Conservation (phyloP, 2,113 vertebrate genomes). For the Corythornis vintsioides region DNA sequence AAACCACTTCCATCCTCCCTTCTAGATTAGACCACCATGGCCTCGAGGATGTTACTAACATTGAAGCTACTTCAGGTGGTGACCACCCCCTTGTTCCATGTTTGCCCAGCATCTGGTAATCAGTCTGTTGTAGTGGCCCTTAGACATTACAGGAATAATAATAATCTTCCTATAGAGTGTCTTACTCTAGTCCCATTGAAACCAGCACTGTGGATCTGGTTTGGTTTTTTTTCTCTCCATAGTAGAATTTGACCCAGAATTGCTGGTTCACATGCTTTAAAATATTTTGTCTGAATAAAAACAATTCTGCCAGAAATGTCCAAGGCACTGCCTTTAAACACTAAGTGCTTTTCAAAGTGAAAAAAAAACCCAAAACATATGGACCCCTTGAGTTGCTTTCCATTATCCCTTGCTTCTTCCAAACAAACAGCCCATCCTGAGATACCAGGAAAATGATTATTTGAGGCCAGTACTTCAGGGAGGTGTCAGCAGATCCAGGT, state of each 20-base stretch:
- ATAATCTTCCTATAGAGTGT: not conserved
- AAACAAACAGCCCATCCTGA: not conserved
- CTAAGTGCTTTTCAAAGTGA: not conserved
- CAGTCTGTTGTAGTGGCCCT: not conserved
- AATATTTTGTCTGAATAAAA: constrained; percentile 28
- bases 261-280: not conserved
- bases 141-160: not conserved
- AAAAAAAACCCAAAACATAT: not conserved
- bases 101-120: not conserved
- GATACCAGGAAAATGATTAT: not conserved
- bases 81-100: not conserved
- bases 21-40: not conserved
- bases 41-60: not conserved
- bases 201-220: not conserved
- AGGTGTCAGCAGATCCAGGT: not conserved
- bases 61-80: not conserved
- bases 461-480: not conserved
- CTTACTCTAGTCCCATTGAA: not conserved
- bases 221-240: not conserved
- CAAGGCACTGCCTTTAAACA: not conserved
- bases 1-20: constrained; percentile 1
- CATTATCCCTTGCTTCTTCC: not conserved
- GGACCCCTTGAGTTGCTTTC: not conserved
- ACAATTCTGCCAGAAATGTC: not conserved
- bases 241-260: not conserved